Evolutionary conservation across 2,797 vertebrate species (phyloP).

Genomic region (Squalus acanthias): DNA sequence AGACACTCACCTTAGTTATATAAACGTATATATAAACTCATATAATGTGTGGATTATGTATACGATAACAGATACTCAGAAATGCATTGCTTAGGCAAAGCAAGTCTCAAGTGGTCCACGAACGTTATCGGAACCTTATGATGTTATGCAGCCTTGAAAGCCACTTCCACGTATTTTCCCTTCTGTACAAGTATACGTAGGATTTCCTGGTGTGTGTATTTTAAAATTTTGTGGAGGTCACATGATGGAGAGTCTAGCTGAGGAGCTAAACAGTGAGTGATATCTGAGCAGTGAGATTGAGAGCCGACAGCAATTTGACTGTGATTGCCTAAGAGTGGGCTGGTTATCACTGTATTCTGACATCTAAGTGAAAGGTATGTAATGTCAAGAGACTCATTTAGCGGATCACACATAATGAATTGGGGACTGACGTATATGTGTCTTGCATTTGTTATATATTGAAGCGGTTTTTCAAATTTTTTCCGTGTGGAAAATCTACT

Average conservation of each 20-base stretch:
- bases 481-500: too few species aligned
- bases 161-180: background rate
- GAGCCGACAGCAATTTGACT: background rate
- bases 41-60: background rate
- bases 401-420: background rate
- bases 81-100: background rate
- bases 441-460: background rate
- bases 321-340: background rate
- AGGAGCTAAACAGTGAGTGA: background rate
- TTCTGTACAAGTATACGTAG: background rate
- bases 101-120: background rate
- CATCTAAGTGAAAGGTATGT: background rate
- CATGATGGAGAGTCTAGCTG: background rate
- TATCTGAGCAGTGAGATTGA: background rate
- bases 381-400: background rate
- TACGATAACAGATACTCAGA: background rate
- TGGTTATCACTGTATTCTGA: background rate
- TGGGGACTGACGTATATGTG: background rate
- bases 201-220: slow-evolving; percentile 19
- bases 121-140: background rate
- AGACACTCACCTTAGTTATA: background rate
- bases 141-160: slow-evolving; percentile 21
- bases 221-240: background rate
- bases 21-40: background rate
- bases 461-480: background rate